Percentiles rank a stretch among this genome's conserved stretches.
Conservation (phyloP, 2,797 vertebrate genomes). For the Sebastes miniatus region DNA sequence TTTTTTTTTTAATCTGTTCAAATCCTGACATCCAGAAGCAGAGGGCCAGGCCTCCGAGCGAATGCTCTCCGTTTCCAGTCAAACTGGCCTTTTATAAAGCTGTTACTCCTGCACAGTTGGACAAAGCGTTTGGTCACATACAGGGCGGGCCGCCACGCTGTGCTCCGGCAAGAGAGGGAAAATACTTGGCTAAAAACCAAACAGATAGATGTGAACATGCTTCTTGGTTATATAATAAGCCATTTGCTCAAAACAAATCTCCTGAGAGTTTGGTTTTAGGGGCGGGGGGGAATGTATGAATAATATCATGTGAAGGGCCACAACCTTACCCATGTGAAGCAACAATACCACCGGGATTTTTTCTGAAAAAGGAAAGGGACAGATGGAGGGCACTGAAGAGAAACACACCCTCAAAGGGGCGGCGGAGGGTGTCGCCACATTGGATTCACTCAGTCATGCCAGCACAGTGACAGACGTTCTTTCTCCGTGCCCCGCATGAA, state of each 20-base stretch:
- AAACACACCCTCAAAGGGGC: constrained; percentile 49
- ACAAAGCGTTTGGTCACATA: constrained; percentile 33
- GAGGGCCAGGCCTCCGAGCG: not conserved
- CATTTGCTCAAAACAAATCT: constrained; percentile 13
- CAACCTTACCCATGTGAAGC: constrained; percentile 28
- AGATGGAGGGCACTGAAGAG: constrained; percentile 62
- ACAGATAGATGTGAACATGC: constrained; percentile 17
- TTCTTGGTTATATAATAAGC: constrained; percentile 28
- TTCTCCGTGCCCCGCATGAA: constrained; percentile 61
- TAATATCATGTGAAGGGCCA: constrained; percentile 18
- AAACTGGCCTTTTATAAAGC: constrained; percentile 53
- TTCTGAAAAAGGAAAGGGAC: constrained; percentile 19
- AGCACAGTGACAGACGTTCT: constrained; percentile 62
- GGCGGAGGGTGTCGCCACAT: constrained; percentile 42
- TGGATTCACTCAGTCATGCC: constrained; percentile 56
- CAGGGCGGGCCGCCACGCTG: constrained; percentile 38
- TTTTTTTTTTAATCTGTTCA: constrained; percentile 10
- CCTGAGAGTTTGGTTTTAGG: not conserved
- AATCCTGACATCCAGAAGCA: constrained; percentile 35
- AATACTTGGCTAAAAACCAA: constrained; percentile 23
- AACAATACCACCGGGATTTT: constrained; percentile 44
- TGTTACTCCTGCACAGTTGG: constrained; percentile 46
- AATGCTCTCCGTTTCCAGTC: constrained; percentile 36
- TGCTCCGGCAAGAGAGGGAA: constrained; percentile 3
- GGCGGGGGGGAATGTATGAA: not conserved